phyloP scores from a whole-genome alignment of 1,140 invertebrate genomes.

The Euura lappo region DNA sequence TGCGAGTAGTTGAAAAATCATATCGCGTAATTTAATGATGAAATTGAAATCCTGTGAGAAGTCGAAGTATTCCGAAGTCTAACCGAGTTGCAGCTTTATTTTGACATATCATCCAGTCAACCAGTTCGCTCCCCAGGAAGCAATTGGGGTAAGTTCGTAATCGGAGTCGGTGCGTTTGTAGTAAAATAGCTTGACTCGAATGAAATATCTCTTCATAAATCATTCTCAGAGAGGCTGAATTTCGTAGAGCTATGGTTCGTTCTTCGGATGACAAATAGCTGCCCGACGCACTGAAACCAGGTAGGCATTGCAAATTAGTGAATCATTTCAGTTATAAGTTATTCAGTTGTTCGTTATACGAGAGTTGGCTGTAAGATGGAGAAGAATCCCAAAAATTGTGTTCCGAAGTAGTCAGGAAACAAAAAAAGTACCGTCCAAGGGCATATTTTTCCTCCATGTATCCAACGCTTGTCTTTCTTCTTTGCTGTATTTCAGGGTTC shows the following conservation, averaged over 20 bases:
- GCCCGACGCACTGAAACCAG: conserved; percentile 47
- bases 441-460: conserved; percentile 82
- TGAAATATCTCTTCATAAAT: conserved; percentile 76
- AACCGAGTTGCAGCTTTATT: conserved; percentile 68
- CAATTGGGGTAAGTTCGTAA: conserved; percentile 72
- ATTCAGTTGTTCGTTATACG: too few relatives aligned
- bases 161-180: conserved; percentile 70
- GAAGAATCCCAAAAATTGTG: conserved; percentile 9
- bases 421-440: conserved; percentile 59
- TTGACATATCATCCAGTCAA: conserved; percentile 78
- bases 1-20: conserved; percentile 50
- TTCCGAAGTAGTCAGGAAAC: too few relatives aligned
- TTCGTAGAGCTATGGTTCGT: conserved; percentile 70
- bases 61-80: background rate
- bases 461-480: conserved; percentile 72
- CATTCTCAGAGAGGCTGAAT: conserved; percentile 74
- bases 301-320: conserved; percentile 14
- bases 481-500: conserved; percentile 41
- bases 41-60: conserved; percentile 14
- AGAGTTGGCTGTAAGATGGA: conserved; percentile 10
- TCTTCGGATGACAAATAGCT: conserved; percentile 67
- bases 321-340: too few relatives aligned
- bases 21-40: conserved; percentile 9
- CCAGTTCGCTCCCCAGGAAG: conserved; percentile 74
- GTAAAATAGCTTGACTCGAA: conserved; percentile 65